Conservation (phyloP, 2,113 vertebrate genomes). For the Pardalotus punctatus region DNA sequence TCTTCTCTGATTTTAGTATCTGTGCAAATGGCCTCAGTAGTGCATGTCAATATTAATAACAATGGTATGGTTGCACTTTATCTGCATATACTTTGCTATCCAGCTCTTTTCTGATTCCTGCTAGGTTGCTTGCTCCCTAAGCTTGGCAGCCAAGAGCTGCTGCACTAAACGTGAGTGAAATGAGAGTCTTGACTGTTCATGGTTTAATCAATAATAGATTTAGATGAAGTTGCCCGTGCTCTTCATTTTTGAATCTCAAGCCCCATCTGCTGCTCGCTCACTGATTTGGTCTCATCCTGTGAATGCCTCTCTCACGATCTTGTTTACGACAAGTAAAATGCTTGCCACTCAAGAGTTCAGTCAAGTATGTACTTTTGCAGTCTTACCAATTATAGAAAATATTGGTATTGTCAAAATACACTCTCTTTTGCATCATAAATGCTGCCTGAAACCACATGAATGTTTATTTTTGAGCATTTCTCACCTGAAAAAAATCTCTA, state of each 20-base stretch:
- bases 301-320: conserved; percentile 47
- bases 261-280: conserved; percentile 74
- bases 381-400: conserved; percentile 34
- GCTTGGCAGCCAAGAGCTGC: conserved; percentile 55
- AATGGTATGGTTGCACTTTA: background rate
- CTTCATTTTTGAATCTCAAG: conserved; percentile 72
- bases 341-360: conserved; percentile 52
- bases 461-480: background rate
- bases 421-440: conserved; percentile 27
- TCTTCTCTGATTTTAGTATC: conserved; percentile 36
- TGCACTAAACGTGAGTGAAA: conserved; percentile 66
- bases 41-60: conserved; percentile 36
- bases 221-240: conserved; percentile 38
- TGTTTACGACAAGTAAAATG: conserved; percentile 45
- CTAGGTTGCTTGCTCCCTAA: conserved; percentile 30
- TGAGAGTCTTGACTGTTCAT: conserved; percentile 46
- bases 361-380: conserved; percentile 29
- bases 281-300: conserved; percentile 59
- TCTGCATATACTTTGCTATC: conserved; percentile 31
- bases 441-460: background rate
- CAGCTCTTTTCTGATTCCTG: conserved; percentile 47
- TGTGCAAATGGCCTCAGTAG: conserved; percentile 18
- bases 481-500: background rate
- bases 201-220: conserved; percentile 74
- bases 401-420: conserved; percentile 18